Evolutionary conservation across 2,113 vertebrate species (phyloP), one percentile per base, ranked within the genome.

Genomic region (Plecturocebus donacophilus): DNA sequence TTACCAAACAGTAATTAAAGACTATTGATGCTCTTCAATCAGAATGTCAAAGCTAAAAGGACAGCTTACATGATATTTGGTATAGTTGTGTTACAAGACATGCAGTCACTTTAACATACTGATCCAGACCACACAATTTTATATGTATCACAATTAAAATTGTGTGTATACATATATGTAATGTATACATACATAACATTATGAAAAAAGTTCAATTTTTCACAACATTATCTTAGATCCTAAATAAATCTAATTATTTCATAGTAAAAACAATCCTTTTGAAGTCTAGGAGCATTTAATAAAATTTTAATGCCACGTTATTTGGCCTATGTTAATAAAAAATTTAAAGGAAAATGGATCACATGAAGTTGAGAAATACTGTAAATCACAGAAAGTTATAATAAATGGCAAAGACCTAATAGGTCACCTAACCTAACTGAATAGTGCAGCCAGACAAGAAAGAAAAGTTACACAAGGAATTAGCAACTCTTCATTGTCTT

Each of bases 281-380:
- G 25, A 95, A 86, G 42, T 83, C 38, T 49, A 47, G 38, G 17
- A 64, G 35, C 27, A 87, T 92, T 87, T 87, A 16, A 83, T 87
- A 64, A 87, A 94, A 81, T 87, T 88, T 61, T 52, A 25, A 92
- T 87, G 81, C 54, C 19, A 61, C 70, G 90, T 97, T 96, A 89
- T 90, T 80, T 96, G 52, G 21, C 42, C n/a, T 47, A 16, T 75
- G 54, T 95, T 95, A 93, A 93, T 82, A 6, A 32, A 71, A 79
- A 79, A 89, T 86, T 92, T 80, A 73, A 87, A 81, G 82, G 11
- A 91, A 76, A 82, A 61, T 81, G 47, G 47, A 77, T 71, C 42
- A 56, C 12, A 49, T n/a, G 1, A 27, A 82, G 30, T 73, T 58
- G 56, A 70, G 40, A 95, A 91, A 66, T 58, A 95, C 40, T 30